phyloP scores from a whole-genome alignment of 2,888 invertebrate genomes.

The Tetropium fuscum region DNA sequence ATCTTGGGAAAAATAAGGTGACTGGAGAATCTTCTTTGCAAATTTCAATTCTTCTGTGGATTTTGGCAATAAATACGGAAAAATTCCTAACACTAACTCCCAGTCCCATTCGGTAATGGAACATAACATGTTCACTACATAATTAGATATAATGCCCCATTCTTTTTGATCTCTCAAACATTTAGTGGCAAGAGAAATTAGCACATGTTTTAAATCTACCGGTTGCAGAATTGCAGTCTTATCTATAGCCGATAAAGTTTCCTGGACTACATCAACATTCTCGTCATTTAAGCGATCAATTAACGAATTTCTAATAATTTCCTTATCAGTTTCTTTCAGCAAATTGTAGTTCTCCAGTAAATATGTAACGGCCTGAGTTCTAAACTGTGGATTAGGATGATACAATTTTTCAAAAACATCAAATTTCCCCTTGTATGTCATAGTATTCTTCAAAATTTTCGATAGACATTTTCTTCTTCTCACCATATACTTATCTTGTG shows the following conservation, averaged over 20 bases:
- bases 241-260: slow-evolving; percentile 67
- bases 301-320: slow-evolving; percentile 75
- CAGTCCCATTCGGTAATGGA: slow-evolving; percentile 65
- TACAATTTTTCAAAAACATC: slow-evolving; percentile 78
- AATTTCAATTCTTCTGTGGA: slow-evolving; percentile 63
- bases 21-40: slow-evolving; percentile 64
- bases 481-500: slow-evolving; percentile 34
- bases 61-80: slow-evolving; percentile 74
- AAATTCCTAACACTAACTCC: slow-evolving; percentile 70
- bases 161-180: slow-evolving; percentile 56
- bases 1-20: slow-evolving; percentile 65
- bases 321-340: slow-evolving; percentile 68
- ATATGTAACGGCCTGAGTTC: slow-evolving; percentile 76
- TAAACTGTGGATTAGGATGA: slow-evolving; percentile 75
- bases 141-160: slow-evolving; percentile 63
- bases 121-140: slow-evolving; percentile 48
- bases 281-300: slow-evolving; percentile 78
- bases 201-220: slow-evolving; percentile 63
- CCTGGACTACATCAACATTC: slow-evolving; percentile 71
- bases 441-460: slow-evolving; percentile 51
- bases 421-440: slow-evolving; percentile 48
- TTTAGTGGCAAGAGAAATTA: slow-evolving; percentile 69
- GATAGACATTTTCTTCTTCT: slow-evolving; percentile 50
- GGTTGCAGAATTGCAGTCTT: slow-evolving; percentile 40
- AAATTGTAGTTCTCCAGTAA: slow-evolving; percentile 70